Percentiles rank a stretch among this genome's conserved stretches.
Evolutionary conservation across 1,140 invertebrate species (phyloP).

Genomic region (Atopsyche davidsoni): DNA sequence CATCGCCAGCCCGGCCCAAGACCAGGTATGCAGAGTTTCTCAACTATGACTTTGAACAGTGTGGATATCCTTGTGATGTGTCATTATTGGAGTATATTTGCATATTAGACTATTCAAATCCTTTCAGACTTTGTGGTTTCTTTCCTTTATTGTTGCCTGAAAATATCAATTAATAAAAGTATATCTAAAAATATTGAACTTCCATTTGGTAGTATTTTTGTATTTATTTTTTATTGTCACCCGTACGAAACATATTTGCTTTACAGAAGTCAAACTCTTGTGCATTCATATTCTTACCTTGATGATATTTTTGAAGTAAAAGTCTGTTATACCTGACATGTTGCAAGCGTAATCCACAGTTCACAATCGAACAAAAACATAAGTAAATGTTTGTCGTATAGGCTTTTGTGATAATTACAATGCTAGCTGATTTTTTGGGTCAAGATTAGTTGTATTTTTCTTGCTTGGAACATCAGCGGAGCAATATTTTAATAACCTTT

Average conservation of each 20-base stretch:
- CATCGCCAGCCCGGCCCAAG: conserved; percentile 16
- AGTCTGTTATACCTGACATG: neutral
- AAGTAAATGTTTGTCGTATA: conserved; percentile 24
- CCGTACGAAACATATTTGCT: too few relatives aligned
- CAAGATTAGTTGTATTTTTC: neutral
- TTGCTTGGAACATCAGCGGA: conserved; percentile 17
- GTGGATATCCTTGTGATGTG: too few relatives aligned
- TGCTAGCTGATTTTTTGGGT: conserved; percentile 3
- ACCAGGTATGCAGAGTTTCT: conserved; percentile 31
- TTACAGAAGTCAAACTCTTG: too few relatives aligned
- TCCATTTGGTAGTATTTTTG: too few relatives aligned
- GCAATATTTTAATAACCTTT: conserved; percentile 9
- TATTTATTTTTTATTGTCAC: too few relatives aligned
- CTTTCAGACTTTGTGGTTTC: too few relatives aligned
- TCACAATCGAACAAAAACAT: conserved; percentile 13
- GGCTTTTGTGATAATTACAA: conserved; percentile 18
- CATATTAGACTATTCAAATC: too few relatives aligned
- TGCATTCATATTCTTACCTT: neutral
- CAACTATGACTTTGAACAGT: conserved; percentile 15
- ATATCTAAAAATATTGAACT: too few relatives aligned
- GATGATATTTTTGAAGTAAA: neutral
- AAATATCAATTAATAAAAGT: too few relatives aligned
- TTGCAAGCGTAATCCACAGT: conserved; percentile 6
- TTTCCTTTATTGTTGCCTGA: too few relatives aligned
- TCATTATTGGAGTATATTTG: too few relatives aligned